These are phyloP conservation scores for Trichosurus vulpecula DNA, from an alignment of 2,797 vertebrate species.

Conservation along the genomic window DNA sequence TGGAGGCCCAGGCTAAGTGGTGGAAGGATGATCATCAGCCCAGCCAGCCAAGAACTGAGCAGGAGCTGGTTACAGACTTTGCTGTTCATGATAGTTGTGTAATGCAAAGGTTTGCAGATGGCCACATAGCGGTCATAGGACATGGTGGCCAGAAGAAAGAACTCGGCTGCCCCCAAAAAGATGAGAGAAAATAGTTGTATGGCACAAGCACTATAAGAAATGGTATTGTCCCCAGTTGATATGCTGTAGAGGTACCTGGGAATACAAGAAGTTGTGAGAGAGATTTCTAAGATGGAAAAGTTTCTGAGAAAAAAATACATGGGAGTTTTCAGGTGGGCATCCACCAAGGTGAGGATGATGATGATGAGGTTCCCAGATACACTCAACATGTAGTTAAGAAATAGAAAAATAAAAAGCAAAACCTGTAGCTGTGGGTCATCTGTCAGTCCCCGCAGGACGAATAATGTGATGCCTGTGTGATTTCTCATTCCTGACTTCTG, in stretches of 20 bases:
- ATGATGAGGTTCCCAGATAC: too few species aligned
- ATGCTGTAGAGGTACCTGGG: too few species aligned
- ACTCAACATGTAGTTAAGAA: not conserved
- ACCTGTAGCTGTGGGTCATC: not conserved
- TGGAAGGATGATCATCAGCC: slow-evolving; percentile 27
- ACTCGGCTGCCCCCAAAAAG: not conserved
- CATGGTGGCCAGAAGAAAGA: not conserved
- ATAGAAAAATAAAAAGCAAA: not conserved
- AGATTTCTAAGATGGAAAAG: too few species aligned
- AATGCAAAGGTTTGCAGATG: not conserved
- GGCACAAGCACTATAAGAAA: not conserved
- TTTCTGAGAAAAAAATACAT: too few species aligned
- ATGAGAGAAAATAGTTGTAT: not conserved
- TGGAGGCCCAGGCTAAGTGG: slow-evolving; percentile 46
- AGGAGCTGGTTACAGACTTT: slow-evolving; percentile 48
- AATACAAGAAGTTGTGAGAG: too few species aligned
- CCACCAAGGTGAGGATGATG: too few species aligned
- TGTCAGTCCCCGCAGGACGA: not conserved
- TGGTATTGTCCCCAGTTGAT: too few species aligned
- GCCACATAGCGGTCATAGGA: not conserved
- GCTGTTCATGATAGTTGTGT: not conserved
- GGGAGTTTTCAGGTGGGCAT: too few species aligned
- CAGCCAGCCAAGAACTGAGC: slow-evolving; percentile 32
- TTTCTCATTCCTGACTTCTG: not conserved
- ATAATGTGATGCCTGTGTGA: not conserved